A percentile compares a stretch with the other conserved stretches of the same genome.
These are phyloP conservation scores for Jaculus jaculus DNA, from an alignment of 2,113 vertebrate species.

Conservation along the genomic window DNA sequence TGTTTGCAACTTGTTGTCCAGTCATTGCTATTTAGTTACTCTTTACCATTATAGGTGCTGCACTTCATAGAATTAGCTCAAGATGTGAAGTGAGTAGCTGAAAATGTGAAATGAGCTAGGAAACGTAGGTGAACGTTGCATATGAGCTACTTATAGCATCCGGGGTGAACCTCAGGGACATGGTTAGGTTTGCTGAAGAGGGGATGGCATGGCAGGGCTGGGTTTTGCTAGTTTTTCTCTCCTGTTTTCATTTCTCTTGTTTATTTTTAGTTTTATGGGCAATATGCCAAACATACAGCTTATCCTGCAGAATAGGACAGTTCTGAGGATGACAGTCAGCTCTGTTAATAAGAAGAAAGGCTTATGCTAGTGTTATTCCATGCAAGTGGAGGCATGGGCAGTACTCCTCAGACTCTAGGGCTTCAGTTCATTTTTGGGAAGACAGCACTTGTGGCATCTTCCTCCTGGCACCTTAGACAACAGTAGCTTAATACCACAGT, in stretches of 20 bases:
- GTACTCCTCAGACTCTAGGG: too few relatives aligned
- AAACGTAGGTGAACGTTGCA: background rate
- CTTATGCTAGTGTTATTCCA: too few relatives aligned
- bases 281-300: background rate
- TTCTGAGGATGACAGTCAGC: background rate
- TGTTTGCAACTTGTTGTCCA: background rate
- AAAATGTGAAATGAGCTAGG: background rate
- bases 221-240: background rate
- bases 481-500: background rate
- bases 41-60: background rate
- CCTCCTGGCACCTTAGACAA: background rate
- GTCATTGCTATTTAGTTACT: constrained; percentile 18
- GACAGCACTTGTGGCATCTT: background rate
- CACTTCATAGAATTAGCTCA: background rate
- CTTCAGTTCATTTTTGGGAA: background rate
- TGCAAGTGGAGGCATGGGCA: background rate
- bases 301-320: background rate
- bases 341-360: background rate
- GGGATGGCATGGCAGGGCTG: background rate
- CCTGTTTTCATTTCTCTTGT: background rate
- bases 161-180: background rate
- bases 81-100: too few relatives aligned
- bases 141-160: constrained; percentile 16
- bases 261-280: background rate
- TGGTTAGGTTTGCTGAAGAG: background rate